Evolutionary conservation across 2,797 vertebrate species (phyloP).

Genomic region (Spondyliosoma cantharus): DNA sequence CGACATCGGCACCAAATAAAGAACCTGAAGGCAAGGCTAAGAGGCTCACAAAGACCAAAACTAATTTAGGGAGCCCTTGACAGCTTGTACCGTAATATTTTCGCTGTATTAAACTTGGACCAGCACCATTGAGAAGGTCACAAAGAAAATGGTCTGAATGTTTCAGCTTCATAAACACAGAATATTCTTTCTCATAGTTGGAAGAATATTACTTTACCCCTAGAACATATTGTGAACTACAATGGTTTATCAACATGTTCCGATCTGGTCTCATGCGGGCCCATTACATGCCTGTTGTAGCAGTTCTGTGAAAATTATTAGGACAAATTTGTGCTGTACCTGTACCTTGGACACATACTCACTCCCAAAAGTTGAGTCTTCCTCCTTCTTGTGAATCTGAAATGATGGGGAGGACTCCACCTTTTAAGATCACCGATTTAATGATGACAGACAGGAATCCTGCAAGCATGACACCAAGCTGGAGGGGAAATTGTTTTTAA

Average conservation of each 20-base stretch:
- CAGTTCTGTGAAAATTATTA: background rate
- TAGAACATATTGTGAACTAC: background rate
- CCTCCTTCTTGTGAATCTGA: constrained; percentile 88
- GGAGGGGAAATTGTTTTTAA: background rate
- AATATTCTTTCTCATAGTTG: background rate
- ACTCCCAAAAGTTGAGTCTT: constrained; percentile 95
- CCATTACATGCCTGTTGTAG: background rate
- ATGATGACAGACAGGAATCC: constrained; percentile 92
- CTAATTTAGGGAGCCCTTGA: background rate
- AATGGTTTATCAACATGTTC: background rate
- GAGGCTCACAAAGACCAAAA: background rate
- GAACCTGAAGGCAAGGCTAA: background rate
- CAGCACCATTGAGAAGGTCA: constrained; percentile 9
- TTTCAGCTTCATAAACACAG: background rate
- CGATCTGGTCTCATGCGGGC: no score
- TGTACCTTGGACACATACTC: constrained; percentile 45
- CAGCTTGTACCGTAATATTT: no score
- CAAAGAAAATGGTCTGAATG: background rate
- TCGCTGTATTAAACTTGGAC: background rate
- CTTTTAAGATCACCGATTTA: constrained; percentile 85
- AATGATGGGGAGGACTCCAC: constrained; percentile 86
- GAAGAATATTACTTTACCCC: background rate
- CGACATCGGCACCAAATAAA: no score
- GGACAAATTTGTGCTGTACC: background rate
- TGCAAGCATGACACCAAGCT: constrained; percentile 91